Conservation (phyloP, 2,797 vertebrate genomes). For the Pempheris klunzingeri region DNA sequence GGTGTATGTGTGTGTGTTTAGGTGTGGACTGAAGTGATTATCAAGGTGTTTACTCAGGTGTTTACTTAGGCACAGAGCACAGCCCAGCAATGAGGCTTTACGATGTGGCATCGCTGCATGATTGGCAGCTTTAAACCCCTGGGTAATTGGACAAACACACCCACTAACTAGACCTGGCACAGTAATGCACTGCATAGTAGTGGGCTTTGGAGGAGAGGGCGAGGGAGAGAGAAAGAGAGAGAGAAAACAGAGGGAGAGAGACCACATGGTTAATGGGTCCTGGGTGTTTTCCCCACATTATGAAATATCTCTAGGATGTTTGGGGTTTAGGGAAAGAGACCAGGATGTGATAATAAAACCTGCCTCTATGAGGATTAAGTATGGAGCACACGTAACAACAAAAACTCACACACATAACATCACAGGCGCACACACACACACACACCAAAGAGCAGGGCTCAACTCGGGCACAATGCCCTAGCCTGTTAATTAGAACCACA, state of each 20-base stretch:
- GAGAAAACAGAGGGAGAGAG: conserved; percentile 46
- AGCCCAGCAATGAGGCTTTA: conserved; percentile 73
- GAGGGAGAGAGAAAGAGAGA: conserved; percentile 6
- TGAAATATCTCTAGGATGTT: conserved; percentile 75
- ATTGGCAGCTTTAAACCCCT: conserved; percentile 78
- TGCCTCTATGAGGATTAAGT: conserved; percentile 55
- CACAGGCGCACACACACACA: conserved; percentile 34
- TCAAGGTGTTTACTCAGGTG: conserved; percentile 82
- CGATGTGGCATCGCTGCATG: conserved; percentile 78
- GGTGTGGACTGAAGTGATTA: conserved; percentile 77
- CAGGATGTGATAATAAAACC: conserved; percentile 73
- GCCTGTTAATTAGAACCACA: conserved; percentile 82
- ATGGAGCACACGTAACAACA: conserved; percentile 53
- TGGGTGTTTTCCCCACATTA: conserved; percentile 72
- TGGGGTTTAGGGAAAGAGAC: conserved; percentile 67
- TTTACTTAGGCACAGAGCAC: conserved; percentile 77
- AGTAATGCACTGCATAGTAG: conserved; percentile 46
- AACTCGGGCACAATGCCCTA: conserved; percentile 64
- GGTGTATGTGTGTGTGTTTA: conserved; percentile 64
- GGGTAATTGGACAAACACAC: conserved; percentile 79
- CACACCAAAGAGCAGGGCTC: conserved; percentile 47
- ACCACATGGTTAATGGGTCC: conserved; percentile 66
- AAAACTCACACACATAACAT: conserved; percentile 40
- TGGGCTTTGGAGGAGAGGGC: conserved; percentile 49
- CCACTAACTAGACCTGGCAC: conserved; percentile 76